These are phyloP conservation scores for Morone chrysops DNA, from an alignment of 2,113 vertebrate species.

Conservation along the genomic window DNA sequence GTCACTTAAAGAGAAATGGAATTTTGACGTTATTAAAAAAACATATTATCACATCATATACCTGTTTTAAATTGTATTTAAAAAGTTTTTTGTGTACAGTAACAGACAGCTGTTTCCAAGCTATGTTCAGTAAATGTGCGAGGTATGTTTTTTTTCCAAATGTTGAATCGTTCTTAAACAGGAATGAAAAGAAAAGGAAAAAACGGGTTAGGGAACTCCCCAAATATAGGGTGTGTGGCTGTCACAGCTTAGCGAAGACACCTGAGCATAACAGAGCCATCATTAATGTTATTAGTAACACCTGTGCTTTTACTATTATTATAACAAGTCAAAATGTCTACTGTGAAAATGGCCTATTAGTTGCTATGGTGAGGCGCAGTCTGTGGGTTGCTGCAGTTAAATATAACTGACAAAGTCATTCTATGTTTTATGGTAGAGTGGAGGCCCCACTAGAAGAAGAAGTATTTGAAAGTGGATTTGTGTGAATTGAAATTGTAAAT, in stretches of 20 bases:
- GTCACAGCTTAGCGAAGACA: too few species aligned
- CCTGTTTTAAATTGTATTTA: too few species aligned
- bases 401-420: neutral
- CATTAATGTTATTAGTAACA: constrained; percentile 5
- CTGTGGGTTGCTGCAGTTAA: neutral
- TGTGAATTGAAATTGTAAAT: too few species aligned
- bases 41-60: neutral
- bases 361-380: neutral
- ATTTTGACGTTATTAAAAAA: neutral
- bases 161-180: too few species aligned
- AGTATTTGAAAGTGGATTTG: too few species aligned
- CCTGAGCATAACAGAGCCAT: neutral
- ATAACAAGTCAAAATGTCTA: constrained; percentile 6
- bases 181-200: too few species aligned
- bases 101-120: too few species aligned
- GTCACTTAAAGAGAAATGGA: neutral
- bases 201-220: too few species aligned
- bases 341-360: constrained; percentile 12
- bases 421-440: neutral
- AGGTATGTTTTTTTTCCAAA: too few species aligned
- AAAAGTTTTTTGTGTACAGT: too few species aligned
- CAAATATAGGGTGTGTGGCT: too few species aligned
- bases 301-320: constrained; percentile 1
- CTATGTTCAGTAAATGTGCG: too few species aligned
- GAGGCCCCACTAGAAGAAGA: neutral